Conservation (phyloP, 1,140 invertebrate species). For the Mamestra configurata region DNA sequence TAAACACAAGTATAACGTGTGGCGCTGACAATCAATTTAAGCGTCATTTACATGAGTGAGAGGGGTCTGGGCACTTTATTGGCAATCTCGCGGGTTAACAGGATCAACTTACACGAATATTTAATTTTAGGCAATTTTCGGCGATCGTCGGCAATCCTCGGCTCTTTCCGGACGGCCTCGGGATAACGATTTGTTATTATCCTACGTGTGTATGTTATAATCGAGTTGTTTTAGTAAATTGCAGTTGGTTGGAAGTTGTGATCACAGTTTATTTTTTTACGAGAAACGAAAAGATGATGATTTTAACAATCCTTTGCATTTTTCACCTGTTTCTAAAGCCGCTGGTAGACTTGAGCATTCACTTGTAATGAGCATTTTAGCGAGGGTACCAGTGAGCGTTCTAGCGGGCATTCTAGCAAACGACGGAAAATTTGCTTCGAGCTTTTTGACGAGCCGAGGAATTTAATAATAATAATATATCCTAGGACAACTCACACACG, state of each 20-base stretch:
- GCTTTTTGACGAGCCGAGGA: no score
- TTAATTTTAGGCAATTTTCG: constrained; percentile 74
- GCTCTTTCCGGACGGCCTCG: constrained; percentile 84
- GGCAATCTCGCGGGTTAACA: constrained; percentile 71
- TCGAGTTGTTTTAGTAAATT: constrained; percentile 20
- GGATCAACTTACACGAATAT: constrained; percentile 67
- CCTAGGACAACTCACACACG: no score
- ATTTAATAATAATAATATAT: no score
- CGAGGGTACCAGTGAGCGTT: no score
- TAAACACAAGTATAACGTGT: constrained; percentile 47
- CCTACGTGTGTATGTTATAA: constrained; percentile 35
- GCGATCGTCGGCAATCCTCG: constrained; percentile 14
- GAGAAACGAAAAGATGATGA: not conserved
- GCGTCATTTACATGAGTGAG: constrained; percentile 64
- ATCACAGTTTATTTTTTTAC: not conserved
- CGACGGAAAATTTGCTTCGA: no score
- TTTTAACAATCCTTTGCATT: no score
- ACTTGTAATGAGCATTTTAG: no score
- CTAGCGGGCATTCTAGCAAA: no score
- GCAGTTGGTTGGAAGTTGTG: not conserved
- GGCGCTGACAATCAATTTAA: constrained; percentile 60
- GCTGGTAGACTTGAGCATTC: no score
- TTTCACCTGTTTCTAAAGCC: no score
- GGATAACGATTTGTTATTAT: constrained; percentile 56
- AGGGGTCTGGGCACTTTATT: constrained; percentile 64